phyloP scores from a whole-genome alignment of 2,888 invertebrate genomes.

The Erpobdella octoculata region DNA sequence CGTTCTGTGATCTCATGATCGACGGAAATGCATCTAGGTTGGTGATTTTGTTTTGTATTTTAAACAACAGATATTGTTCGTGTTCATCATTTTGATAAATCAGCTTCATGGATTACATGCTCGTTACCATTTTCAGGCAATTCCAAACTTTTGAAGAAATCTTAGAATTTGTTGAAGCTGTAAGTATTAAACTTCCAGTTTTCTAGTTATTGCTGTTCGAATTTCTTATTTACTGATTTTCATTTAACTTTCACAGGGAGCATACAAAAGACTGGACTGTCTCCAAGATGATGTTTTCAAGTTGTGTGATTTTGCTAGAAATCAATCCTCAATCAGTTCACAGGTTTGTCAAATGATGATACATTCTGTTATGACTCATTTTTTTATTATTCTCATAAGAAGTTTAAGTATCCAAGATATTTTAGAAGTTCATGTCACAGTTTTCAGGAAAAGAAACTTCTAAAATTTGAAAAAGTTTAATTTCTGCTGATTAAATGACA shows the following conservation, averaged over 20 bases:
- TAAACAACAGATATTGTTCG: too few relatives aligned
- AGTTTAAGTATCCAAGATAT: too few relatives aligned
- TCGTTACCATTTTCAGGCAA: slow-evolving; percentile 44
- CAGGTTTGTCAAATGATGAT: not conserved
- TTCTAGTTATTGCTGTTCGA: too few relatives aligned
- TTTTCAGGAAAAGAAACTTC: too few relatives aligned
- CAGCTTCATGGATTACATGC: too few relatives aligned
- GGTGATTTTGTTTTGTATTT: slow-evolving; percentile 17
- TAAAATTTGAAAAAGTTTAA: not conserved
- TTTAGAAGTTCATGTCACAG: too few relatives aligned
- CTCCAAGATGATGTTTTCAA: slow-evolving; percentile 95
- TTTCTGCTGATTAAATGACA: not conserved
- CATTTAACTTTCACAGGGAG: not conserved
- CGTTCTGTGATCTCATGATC: slow-evolving; percentile 76
- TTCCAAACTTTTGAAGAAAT: slow-evolving; percentile 84
- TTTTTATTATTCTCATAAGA: too few relatives aligned
- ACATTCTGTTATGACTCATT: too few relatives aligned
- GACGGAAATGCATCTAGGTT: not conserved
- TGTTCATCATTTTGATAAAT: too few relatives aligned
- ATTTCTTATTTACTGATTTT: slow-evolving; percentile 12
- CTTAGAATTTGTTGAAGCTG: slow-evolving; percentile 74
- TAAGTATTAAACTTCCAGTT: too few relatives aligned
- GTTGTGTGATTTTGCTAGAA: slow-evolving; percentile 72
- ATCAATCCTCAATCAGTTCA: not conserved
- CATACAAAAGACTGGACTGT: slow-evolving; percentile 79